Evolutionary conservation across 2,888 invertebrate species (phyloP), one percentile per base, ranked within the genome.

Genomic region (Drosophila eohydei): DNA sequence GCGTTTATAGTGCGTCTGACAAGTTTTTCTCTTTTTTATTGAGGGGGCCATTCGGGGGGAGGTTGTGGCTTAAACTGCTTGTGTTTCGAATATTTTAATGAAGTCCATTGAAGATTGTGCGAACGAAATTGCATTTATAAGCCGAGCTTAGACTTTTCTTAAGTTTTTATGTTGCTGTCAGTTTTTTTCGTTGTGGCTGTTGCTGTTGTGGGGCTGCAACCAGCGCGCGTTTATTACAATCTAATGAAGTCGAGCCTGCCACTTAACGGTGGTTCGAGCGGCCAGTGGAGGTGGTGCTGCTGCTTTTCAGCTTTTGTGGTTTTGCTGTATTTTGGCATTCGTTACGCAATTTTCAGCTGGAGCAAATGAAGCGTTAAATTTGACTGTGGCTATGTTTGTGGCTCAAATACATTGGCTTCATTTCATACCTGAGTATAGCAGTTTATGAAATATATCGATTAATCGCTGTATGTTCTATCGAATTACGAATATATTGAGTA

Each of bases 81-180:
- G 75, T 85, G 76, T 82, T 88, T 89, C 86, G 82, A 80, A 89
- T 87, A 88, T 88, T 88, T 89, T 88, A 88, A 86, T 86, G 88
- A 86, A 86, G 88, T 87, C 89, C 89, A 86, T 89, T 89, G 85
- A 86, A 80, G 89, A 88, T 84, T 83, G 81, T 86, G 89, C 89
- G 87, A 88, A 74, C 79, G 85, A 81, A 87, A 89, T 87, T 88
- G 89, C 86, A 89, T 89, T 87, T 89, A 82, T 89, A 89, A 82
- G 85, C 79, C 71, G 71, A 55, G 89, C 74, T 77, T 76, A 73
- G 78, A 73, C 72, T 80, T 81, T 77, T 78, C 64, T 75, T 74
- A 69, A 63, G 71, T 78, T 83, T 78, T 85, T 88, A 84, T 88
- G 81, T 74, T 83, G 81, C 81, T 86, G 86, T 83, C 88, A 80